phyloP scores from a whole-genome alignment of 2,888 invertebrate species.

The Aplocera efformata region DNA sequence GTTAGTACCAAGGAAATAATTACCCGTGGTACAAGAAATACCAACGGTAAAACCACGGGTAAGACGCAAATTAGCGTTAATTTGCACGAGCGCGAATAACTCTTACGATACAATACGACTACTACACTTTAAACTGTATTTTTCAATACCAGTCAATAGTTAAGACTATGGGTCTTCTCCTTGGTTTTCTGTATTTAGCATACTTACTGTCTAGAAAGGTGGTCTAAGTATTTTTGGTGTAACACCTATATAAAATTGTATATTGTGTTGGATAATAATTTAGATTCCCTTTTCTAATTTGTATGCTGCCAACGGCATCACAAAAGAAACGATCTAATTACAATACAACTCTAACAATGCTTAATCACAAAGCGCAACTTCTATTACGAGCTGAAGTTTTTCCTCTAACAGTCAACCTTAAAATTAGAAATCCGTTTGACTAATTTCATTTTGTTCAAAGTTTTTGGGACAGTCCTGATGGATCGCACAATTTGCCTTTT shows the following conservation, averaged over 20 bases:
- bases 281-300: neutral
- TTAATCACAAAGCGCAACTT: conserved; percentile 36
- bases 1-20: conserved; percentile 1
- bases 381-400: conserved; percentile 34
- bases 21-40: neutral
- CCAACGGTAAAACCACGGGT: neutral
- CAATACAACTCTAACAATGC: conserved; percentile 31
- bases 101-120: too few species aligned
- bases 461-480: conserved; percentile 51
- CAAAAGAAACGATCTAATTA: conserved; percentile 25
- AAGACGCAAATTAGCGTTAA: neutral
- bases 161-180: too few species aligned
- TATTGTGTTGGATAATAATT: too few species aligned
- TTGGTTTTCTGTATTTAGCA: too few species aligned
- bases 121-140: too few species aligned
- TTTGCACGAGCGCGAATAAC: too few species aligned
- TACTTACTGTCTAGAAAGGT: too few species aligned
- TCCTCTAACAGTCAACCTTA: conserved; percentile 34
- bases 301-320: neutral
- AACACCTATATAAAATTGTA: too few species aligned
- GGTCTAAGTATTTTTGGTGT: too few species aligned
- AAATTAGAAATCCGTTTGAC: conserved; percentile 59
- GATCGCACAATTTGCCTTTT: neutral
- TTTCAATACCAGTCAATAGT: too few species aligned
- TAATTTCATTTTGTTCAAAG: conserved; percentile 62